Evolutionary conservation across 2,888 invertebrate genomes (phyloP).

Genomic region (Beris morrisii): DNA sequence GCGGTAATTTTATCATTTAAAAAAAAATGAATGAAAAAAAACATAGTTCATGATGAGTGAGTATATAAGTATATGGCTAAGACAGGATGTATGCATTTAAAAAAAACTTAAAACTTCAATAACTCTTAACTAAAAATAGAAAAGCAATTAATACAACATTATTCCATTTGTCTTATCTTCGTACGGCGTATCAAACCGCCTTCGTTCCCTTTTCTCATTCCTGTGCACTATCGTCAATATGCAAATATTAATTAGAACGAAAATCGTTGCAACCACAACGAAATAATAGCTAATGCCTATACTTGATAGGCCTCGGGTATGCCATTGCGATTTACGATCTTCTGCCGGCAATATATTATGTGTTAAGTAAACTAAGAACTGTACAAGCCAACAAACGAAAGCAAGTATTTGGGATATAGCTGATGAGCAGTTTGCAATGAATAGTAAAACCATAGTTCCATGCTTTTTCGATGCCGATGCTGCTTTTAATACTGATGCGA

Average conservation of each 20-base stretch:
- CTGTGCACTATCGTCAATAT: slow-evolving; percentile 49
- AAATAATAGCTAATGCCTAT: slow-evolving; percentile 84
- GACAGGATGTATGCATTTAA: slow-evolving; percentile 2
- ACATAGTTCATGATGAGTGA: slow-evolving; percentile 2
- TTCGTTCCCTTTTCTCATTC: slow-evolving; percentile 47
- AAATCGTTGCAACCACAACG: slow-evolving; percentile 51
- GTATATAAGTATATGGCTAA: slow-evolving; percentile 27
- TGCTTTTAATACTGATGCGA: slow-evolving; percentile 53
- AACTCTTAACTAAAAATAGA: too few relatives aligned
- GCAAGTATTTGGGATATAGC: slow-evolving; percentile 76
- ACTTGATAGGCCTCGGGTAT: slow-evolving; percentile 77
- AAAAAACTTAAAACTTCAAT: too few relatives aligned
- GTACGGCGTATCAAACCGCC: slow-evolving; percentile 48
- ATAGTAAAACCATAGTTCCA: slow-evolving; percentile 51
- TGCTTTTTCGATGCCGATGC: slow-evolving; percentile 54
- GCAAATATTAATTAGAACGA: slow-evolving; percentile 51
- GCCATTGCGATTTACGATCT: slow-evolving; percentile 79
- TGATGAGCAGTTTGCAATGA: slow-evolving; percentile 56
- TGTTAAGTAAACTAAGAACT: slow-evolving; percentile 79
- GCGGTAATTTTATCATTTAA: too few relatives aligned
- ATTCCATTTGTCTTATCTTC: slow-evolving; percentile 55
- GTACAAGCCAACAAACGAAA: slow-evolving; percentile 78
- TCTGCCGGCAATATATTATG: slow-evolving; percentile 80
- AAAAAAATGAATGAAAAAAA: too few relatives aligned
- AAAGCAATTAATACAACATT: slow-evolving; percentile 45